A percentile compares a stretch with the other conserved stretches of the same genome.
phyloP scores from a whole-genome alignment of 1,140 invertebrate genomes.

The Drosophila pseudoananassae region DNA sequence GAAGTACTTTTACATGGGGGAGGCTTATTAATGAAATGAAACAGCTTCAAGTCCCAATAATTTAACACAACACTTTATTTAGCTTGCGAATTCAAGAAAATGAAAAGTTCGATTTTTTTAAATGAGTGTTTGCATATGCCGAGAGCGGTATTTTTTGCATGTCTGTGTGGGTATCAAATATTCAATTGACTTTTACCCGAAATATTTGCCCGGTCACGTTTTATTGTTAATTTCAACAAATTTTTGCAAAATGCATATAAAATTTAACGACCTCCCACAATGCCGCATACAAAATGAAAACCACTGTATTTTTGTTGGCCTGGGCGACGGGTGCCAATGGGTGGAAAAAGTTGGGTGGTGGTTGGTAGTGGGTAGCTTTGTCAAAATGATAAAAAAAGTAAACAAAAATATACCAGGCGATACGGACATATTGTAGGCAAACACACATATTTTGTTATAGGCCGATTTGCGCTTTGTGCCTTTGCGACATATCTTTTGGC shows the following conservation, averaged over 20 bases:
- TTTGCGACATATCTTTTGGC: slow-evolving; percentile 38
- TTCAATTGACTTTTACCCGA: slow-evolving; percentile 58
- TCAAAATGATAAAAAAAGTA: slow-evolving; percentile 3
- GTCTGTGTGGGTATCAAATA: slow-evolving; percentile 40
- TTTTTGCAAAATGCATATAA: slow-evolving; percentile 74
- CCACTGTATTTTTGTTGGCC: slow-evolving; percentile 28
- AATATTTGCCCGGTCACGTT: slow-evolving; percentile 79
- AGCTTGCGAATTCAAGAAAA: slow-evolving; percentile 4
- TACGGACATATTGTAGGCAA: slow-evolving; percentile 32
- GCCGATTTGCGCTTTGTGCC: slow-evolving; percentile 61
- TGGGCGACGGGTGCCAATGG: not conserved
- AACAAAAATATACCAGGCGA: slow-evolving; percentile 22
- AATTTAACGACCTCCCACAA: slow-evolving; percentile 68
- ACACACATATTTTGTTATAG: slow-evolving; percentile 72
- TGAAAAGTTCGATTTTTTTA: slow-evolving; percentile 6
- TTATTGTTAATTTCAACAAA: slow-evolving; percentile 80
- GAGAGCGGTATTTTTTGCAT: not conserved
- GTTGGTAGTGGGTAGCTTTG: not conserved
- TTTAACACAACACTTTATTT: slow-evolving; percentile 11
- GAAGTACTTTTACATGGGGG: not conserved
- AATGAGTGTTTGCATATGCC: slow-evolving; percentile 11
- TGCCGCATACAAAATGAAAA: slow-evolving; percentile 32
- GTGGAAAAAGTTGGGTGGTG: slow-evolving; percentile 5
- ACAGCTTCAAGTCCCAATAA: not conserved
- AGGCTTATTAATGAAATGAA: not conserved